phyloP scores from a whole-genome alignment of 2,113 vertebrate genomes.

The Ammodytes dubius region DNA sequence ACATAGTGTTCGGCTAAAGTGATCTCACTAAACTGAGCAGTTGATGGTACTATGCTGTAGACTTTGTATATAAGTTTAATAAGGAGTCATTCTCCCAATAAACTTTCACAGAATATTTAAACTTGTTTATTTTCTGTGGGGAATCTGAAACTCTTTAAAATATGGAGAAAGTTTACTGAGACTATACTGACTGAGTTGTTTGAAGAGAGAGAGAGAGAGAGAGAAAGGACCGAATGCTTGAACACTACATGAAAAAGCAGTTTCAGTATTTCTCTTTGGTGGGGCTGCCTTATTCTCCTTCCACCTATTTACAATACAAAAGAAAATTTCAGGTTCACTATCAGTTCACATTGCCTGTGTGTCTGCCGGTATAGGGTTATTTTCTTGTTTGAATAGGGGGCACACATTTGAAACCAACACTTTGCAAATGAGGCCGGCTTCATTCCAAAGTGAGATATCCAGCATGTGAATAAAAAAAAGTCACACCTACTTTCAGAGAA shows the following conservation, averaged over 20 bases:
- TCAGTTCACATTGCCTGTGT: conserved; percentile 27
- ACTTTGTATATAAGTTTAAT: conserved; percentile 16
- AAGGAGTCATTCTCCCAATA: conserved; percentile 13
- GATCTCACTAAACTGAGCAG: conserved; percentile 10
- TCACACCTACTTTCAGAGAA: conserved; percentile 24
- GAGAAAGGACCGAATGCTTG: conserved; percentile 7
- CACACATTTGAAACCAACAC: conserved; percentile 40
- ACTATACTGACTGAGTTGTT: conserved; percentile 18
- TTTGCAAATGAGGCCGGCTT: conserved; percentile 52
- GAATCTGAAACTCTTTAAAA: conserved; percentile 12
- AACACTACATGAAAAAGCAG: background rate
- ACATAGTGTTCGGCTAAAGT: background rate
- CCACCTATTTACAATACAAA: conserved; percentile 40
- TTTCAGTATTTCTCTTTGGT: conserved; percentile 9
- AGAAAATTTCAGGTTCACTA: conserved; percentile 38
- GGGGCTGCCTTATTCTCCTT: background rate
- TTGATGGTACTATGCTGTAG: background rate
- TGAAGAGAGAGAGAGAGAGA: background rate
- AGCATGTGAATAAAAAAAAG: conserved; percentile 39
- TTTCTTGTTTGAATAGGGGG: background rate
- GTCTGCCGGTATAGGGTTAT: background rate
- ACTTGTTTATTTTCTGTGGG: conserved; percentile 18
- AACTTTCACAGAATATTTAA: conserved; percentile 11
- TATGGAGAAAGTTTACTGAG: conserved; percentile 32
- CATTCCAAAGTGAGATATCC: conserved; percentile 48